phyloP scores from a whole-genome alignment of 2,888 invertebrate genomes.

The Crematogaster levior region DNA sequence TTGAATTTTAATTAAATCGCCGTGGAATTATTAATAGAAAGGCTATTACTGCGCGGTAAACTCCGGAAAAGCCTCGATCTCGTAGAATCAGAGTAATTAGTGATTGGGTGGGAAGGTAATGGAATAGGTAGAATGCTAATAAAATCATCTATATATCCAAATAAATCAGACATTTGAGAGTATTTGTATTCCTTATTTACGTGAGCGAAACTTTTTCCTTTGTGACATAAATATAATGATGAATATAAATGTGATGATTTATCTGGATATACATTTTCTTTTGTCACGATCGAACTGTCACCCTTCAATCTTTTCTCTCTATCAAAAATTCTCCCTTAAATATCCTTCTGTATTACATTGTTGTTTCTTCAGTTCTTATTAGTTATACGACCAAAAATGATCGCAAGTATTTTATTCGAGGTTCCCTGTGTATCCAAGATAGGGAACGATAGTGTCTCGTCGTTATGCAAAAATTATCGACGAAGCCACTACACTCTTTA shows the following conservation, averaged over 20 bases:
- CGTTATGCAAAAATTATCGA: constrained; percentile 81
- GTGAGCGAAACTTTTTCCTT: not conserved
- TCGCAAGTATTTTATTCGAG: constrained; percentile 46
- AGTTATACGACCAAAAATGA: constrained; percentile 51
- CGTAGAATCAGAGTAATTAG: constrained; percentile 49
- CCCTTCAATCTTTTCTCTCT: not conserved
- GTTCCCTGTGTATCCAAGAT: constrained; percentile 16
- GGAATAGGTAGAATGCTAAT: constrained; percentile 16
- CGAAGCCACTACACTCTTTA: constrained; percentile 80
- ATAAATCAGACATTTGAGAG: not conserved
- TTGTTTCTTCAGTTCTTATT: constrained; percentile 52
- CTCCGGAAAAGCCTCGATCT: constrained; percentile 62
- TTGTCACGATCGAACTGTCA: not conserved
- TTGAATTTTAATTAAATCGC: constrained; percentile 83
- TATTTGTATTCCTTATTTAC: not conserved
- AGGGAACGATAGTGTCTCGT: constrained; percentile 63
- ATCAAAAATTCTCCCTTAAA: not conserved
- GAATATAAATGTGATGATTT: not conserved
- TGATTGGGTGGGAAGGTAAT: constrained; percentile 44
- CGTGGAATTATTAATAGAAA: constrained; percentile 80
- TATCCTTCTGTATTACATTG: not conserved
- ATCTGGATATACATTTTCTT: not conserved
- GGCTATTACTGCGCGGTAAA: constrained; percentile 67
- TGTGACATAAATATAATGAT: too few species aligned
- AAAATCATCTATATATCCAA: not conserved